Conservation (phyloP, 2,888 invertebrate species). For the Tiliacea citrago region DNA sequence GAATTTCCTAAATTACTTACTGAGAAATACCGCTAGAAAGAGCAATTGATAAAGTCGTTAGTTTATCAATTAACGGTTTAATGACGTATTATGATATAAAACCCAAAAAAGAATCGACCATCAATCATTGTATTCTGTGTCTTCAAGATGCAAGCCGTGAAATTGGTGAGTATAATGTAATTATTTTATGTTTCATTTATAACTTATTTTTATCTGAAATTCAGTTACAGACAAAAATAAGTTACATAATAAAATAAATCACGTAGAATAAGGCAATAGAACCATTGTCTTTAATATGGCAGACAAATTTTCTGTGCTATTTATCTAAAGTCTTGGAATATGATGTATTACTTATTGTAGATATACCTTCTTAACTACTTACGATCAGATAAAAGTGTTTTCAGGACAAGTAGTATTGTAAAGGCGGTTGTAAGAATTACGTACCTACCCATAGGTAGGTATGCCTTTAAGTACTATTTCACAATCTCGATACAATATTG, state of each 20-base stretch:
- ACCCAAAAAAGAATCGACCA: constrained; percentile 23
- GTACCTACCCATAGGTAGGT: background rate
- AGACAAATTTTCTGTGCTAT: background rate
- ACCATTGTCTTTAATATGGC: background rate
- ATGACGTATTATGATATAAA: constrained; percentile 47
- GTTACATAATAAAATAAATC: no score
- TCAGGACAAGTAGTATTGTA: background rate
- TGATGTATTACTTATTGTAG: background rate
- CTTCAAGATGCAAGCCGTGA: constrained; percentile 51
- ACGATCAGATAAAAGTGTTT: background rate
- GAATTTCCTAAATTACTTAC: constrained; percentile 45
- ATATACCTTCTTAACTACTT: no score
- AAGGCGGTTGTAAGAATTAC: background rate
- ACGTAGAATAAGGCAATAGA: no score
- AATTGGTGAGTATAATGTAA: constrained; percentile 62
- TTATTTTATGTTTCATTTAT: background rate
- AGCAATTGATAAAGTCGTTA: constrained; percentile 54
- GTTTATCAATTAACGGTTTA: constrained; percentile 35
- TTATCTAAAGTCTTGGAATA: background rate
- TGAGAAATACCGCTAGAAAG: constrained; percentile 33
- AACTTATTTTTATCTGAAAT: background rate
- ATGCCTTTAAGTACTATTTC: no score
- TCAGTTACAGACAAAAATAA: no score
- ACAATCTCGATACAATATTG: background rate
- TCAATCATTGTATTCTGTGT: constrained; percentile 44